Evolutionary conservation across 2,113 vertebrate genomes (phyloP).

Genomic region (Hirundichthys speculiger): DNA sequence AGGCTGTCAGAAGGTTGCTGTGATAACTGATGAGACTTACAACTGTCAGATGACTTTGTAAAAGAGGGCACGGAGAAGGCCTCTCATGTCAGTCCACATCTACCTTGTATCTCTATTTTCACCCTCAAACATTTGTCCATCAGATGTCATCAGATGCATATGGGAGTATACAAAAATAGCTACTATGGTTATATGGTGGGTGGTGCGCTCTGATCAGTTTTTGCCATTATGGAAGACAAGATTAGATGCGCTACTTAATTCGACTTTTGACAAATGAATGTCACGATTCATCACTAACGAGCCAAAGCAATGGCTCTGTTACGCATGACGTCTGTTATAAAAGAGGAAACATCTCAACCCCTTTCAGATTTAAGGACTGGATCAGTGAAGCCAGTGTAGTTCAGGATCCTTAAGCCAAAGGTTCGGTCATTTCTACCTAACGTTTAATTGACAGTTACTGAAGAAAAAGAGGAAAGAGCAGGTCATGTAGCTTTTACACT

Average conservation of each 20-base stretch:
- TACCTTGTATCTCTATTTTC: constrained; percentile 44
- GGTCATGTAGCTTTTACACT: constrained; percentile 1
- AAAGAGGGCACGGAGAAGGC: constrained; percentile 8
- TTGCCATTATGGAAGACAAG: constrained; percentile 52
- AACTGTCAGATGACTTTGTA: constrained; percentile 70
- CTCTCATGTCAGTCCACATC: constrained; percentile 37
- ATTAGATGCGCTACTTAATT: constrained; percentile 65
- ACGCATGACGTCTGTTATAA: constrained; percentile 58
- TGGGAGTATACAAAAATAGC: too few species aligned
- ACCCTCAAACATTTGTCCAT: constrained; percentile 9
- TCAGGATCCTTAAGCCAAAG: neutral
- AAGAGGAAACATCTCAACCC: constrained; percentile 29
- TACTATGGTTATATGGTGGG: too few species aligned
- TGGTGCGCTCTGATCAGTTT: too few species aligned
- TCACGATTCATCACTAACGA: constrained; percentile 33
- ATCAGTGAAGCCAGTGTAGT: constrained; percentile 12
- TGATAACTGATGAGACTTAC: constrained; percentile 65
- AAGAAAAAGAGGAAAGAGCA: neutral
- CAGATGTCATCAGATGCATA: too few species aligned
- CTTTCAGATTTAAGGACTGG: constrained; percentile 13
- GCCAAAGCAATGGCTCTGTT: constrained; percentile 30
- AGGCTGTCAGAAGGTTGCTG: constrained; percentile 50
- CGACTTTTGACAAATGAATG: constrained; percentile 63
- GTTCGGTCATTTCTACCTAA: constrained; percentile 14
- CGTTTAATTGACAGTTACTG: constrained; percentile 31